Percentiles rank a stretch among this genome's conserved stretches.
These are phyloP conservation scores for Gymnothorax reevesii DNA, from an alignment of 2,797 vertebrate genomes.

Conservation along the genomic window DNA sequence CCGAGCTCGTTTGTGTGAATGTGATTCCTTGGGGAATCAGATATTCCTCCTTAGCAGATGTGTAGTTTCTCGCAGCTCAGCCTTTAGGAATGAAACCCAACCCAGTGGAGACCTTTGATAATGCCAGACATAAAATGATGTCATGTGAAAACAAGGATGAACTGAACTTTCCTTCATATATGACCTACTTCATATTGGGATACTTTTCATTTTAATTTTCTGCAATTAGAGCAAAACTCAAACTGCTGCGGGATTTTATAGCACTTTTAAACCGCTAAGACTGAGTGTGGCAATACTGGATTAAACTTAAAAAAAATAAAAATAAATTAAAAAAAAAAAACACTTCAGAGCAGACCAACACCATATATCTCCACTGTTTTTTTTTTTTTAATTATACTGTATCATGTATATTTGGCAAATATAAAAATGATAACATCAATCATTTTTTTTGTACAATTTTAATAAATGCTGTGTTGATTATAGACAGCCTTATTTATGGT, in stretches of 20 bases:
- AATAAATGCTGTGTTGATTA: not conserved
- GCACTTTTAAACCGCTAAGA: not conserved
- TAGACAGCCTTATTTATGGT: not conserved
- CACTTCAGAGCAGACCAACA: not conserved
- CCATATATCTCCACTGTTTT: too few relatives aligned
- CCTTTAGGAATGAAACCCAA: not conserved
- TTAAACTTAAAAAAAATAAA: too few relatives aligned
- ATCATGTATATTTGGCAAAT: not conserved
- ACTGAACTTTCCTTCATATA: not conserved
- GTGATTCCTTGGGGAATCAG: not conserved
- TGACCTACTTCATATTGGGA: not conserved
- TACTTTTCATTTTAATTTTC: not conserved
- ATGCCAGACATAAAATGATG: not conserved
- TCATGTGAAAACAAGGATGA: not conserved
- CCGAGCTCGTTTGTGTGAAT: not conserved
- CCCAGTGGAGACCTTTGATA: not conserved
- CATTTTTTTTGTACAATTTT: not conserved
- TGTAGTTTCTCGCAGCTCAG: not conserved
- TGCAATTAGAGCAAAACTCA: not conserved
- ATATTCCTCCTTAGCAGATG: slow-evolving; percentile 42
- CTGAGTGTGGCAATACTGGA: not conserved
- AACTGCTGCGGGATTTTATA: not conserved
- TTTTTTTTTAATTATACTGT: not conserved
- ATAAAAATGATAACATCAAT: not conserved
- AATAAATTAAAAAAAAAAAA: too few relatives aligned